These are phyloP conservation scores for Paramormyrops hopkinsi DNA, from an alignment of 2,797 vertebrate species.

Conservation along the genomic window DNA sequence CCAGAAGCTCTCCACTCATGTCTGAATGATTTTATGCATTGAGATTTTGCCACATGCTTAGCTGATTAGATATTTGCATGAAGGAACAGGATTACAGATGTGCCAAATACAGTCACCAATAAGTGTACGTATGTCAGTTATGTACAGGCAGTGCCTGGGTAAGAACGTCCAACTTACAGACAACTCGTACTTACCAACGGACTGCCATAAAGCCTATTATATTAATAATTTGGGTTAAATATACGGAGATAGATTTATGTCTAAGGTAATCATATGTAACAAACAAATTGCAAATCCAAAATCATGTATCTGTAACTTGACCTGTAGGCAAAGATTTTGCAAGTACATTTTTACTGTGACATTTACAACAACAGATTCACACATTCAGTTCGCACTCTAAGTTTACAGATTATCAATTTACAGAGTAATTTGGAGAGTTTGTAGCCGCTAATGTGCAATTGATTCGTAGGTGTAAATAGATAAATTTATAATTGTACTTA, in stretches of 20 bases:
- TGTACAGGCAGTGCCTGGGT: not conserved
- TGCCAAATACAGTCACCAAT: not conserved
- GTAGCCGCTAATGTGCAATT: not conserved
- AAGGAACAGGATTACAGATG: not conserved
- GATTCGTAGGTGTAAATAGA: not conserved
- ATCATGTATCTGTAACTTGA: not conserved
- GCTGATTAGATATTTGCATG: not conserved
- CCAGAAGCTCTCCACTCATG: not conserved
- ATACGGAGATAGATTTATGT: not conserved
- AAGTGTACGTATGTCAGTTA: not conserved
- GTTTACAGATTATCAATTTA: not conserved
- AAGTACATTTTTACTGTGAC: not conserved
- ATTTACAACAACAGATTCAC: not conserved
- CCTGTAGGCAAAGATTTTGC: not conserved
- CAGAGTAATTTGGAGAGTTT: not conserved
- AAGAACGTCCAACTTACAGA: not conserved
- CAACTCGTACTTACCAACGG: not conserved
- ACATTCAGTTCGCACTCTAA: not conserved
- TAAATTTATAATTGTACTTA: not conserved
- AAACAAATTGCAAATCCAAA: not conserved
- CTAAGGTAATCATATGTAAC: not conserved
- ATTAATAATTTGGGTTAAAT: not conserved
- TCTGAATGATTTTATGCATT: not conserved
- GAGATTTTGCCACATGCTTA: not conserved
- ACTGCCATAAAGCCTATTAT: not conserved